Evolutionary conservation across 2,113 vertebrate genomes (phyloP).

Genomic region (Melanotaenia duboulayi): DNA sequence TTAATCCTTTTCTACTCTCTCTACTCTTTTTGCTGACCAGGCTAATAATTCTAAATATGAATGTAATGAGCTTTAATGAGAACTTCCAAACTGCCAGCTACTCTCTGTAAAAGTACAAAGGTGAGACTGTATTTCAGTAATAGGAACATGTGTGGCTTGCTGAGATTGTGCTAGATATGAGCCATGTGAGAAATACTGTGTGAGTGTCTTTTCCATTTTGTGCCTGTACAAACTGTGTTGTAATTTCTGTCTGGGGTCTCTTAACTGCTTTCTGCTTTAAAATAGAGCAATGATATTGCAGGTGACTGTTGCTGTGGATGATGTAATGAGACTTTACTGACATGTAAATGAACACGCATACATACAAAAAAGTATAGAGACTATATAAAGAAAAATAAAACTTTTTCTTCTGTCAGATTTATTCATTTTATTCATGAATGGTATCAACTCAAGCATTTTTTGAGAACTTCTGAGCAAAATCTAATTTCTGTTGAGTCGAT

Average conservation of each 20-base stretch:
- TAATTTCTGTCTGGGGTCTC: background rate
- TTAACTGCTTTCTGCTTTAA: background rate
- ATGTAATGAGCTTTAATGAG: constrained; percentile 76
- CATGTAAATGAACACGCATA: too few species aligned
- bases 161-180: constrained; percentile 40
- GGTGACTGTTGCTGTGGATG: background rate
- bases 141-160: constrained; percentile 43
- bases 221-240: constrained; percentile 12
- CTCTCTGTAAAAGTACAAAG: constrained; percentile 39
- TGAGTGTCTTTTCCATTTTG: constrained; percentile 14
- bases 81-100: constrained; percentile 46
- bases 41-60: constrained; percentile 70
- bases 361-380: too few species aligned
- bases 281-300: background rate
- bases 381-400: too few species aligned
- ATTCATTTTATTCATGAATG: too few species aligned
- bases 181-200: constrained; percentile 16
- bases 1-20: constrained; percentile 54
- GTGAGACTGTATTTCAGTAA: constrained; percentile 51
- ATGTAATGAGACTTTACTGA: background rate
- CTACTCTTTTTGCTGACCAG: constrained; percentile 48
- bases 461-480: too few species aligned
- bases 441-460: too few species aligned
- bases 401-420: too few species aligned
- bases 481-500: too few species aligned